A percentile compares a stretch with the other conserved stretches of the same genome.
These are phyloP conservation scores for Nebria brevicollis DNA, from an alignment of 2,888 invertebrate species.

Conservation along the genomic window DNA sequence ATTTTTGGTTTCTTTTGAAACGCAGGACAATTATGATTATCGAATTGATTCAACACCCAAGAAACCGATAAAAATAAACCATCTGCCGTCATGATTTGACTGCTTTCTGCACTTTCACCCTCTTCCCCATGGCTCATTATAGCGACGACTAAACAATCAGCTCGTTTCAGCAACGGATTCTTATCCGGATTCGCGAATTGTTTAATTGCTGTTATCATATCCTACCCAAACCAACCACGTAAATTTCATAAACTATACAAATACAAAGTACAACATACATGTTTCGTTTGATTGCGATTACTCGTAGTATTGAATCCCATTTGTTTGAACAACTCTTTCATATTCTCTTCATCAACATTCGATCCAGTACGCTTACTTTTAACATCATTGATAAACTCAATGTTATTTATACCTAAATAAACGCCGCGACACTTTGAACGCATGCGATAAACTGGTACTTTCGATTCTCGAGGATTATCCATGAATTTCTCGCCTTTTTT, in stretches of 20 bases:
- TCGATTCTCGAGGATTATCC: constrained; percentile 39
- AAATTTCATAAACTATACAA: too few species aligned
- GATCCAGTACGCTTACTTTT: constrained; percentile 65
- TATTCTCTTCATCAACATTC: constrained; percentile 68
- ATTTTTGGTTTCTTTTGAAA: constrained; percentile 75
- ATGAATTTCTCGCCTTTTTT: constrained; percentile 47
- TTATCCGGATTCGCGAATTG: constrained; percentile 60
- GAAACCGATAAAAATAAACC: constrained; percentile 65
- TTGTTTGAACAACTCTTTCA: constrained; percentile 69
- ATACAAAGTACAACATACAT: constrained; percentile 57
- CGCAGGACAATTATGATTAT: constrained; percentile 65
- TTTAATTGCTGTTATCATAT: constrained; percentile 61
- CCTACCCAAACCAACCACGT: constrained; percentile 50
- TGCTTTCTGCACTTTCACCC: constrained; percentile 63
- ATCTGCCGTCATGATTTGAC: constrained; percentile 71
- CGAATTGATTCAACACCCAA: constrained; percentile 70
- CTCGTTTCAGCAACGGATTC: constrained; percentile 59
- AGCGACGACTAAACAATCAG: constrained; percentile 73
- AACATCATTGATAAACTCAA: constrained; percentile 54
- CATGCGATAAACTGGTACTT: constrained; percentile 55
- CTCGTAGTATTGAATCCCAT: constrained; percentile 67
- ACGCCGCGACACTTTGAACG: constrained; percentile 55
- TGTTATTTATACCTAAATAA: constrained; percentile 59
- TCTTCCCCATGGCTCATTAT: constrained; percentile 75
- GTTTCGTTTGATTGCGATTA: constrained; percentile 62